phyloP scores from a whole-genome alignment of 2,888 invertebrate genomes.

The Drosophila incognita region DNA sequence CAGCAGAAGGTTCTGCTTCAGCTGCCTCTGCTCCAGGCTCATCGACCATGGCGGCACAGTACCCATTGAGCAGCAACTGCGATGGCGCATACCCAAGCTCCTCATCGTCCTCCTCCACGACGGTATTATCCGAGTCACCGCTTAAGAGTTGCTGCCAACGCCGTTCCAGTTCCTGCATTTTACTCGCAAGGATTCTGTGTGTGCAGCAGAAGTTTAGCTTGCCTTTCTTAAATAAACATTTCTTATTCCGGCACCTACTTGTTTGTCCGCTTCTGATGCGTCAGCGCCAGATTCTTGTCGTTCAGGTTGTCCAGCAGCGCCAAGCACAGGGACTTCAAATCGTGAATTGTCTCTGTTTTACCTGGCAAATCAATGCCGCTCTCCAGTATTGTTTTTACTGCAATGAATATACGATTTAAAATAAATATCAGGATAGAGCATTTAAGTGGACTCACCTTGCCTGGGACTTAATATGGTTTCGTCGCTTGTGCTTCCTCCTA shows the following conservation, averaged over 20 bases:
- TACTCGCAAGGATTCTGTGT: constrained; percentile 90
- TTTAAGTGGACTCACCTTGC: constrained; percentile 87
- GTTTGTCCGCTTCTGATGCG: constrained; percentile 94
- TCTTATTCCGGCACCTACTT: constrained; percentile 86
- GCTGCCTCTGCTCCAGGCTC: constrained; percentile 27
- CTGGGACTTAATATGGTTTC: constrained; percentile 92
- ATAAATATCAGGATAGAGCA: background rate
- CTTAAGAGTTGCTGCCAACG: constrained; percentile 88
- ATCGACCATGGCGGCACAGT: constrained; percentile 86
- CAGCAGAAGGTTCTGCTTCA: constrained; percentile 29
- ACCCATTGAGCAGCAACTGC: constrained; percentile 88
- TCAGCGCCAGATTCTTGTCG: constrained; percentile 93
- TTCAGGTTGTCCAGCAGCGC: constrained; percentile 93
- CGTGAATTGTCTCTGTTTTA: constrained; percentile 89
- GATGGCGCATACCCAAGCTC: constrained; percentile 85
- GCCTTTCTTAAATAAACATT: background rate
- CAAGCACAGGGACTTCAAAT: constrained; percentile 91
- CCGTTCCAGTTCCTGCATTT: constrained; percentile 93
- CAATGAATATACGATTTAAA: background rate
- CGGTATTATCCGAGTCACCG: constrained; percentile 51
- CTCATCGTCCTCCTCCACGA: constrained; percentile 67
- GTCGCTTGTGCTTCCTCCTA: constrained; percentile 88
- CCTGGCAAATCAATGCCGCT: constrained; percentile 87
- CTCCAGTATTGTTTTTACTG: constrained; percentile 91
- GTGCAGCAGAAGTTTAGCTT: background rate